A percentile compares a stretch with the other conserved stretches of the same genome.
Conservation (phyloP, 2,797 vertebrate species). For the Labroides dimidiatus region DNA sequence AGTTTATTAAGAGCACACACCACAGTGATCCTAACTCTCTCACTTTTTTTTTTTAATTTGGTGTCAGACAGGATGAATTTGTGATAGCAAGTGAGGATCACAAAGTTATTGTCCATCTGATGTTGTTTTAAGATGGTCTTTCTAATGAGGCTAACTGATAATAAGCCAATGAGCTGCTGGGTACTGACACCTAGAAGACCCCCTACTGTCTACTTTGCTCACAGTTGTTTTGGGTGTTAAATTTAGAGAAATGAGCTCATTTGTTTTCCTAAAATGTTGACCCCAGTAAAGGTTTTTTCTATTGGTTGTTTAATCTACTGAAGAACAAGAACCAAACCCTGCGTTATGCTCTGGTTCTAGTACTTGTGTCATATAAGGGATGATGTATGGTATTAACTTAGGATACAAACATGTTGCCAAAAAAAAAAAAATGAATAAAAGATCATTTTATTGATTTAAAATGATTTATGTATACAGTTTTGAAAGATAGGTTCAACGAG, state of each 20-base stretch:
- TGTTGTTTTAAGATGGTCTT: background rate
- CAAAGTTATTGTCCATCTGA: background rate
- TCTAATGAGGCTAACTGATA: background rate
- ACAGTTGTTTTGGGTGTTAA: background rate
- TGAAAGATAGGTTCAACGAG: no score
- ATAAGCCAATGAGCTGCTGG: background rate
- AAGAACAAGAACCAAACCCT: no score
- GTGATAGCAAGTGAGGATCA: background rate
- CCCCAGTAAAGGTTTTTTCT: background rate
- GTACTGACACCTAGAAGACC: background rate
- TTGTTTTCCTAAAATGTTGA: background rate
- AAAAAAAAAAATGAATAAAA: no score
- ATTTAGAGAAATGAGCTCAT: background rate
- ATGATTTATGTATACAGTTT: no score
- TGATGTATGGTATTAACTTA: no score
- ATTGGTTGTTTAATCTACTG: no score
- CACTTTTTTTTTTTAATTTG: background rate
- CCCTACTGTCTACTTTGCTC: background rate
- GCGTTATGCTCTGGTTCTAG: no score
- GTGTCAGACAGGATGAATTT: no score
- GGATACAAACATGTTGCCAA: no score
- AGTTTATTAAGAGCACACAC: background rate
- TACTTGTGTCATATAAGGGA: no score
- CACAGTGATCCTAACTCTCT: background rate
- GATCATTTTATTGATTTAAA: no score